Evolutionary conservation across 2,113 vertebrate species (phyloP), one percentile per base, ranked within the genome.

Genomic region (Sprattus sprattus): DNA sequence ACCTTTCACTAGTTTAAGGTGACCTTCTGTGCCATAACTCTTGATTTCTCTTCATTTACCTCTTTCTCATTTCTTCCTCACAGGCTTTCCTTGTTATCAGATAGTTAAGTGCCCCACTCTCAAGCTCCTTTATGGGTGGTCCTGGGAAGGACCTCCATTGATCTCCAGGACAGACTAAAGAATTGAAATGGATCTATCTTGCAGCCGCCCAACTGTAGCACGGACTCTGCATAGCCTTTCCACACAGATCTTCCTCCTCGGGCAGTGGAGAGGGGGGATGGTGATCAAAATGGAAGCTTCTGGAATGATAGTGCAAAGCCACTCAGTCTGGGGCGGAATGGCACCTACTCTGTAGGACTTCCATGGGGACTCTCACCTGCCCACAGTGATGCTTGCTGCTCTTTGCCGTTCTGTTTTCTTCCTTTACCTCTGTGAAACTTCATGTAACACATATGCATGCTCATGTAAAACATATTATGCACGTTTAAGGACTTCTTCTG

Each of bases 221-320:
- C 87, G 90, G 92, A 89, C 91, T 92, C 89, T 20, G 54, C 54
- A 20, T 7, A 20, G 54, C 91, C 89, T 87, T 88, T 90, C 89
- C 85, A 90, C 91, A 88, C 92, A 89, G 93, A 93, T 93, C 91
- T 90, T 91, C 92, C 90, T 90, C 91, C 86, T 86, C 90, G 84
- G 91, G 88, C 88, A 90, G 91, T 87, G 92, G 90, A 92, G 91
- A 93, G 92, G 92, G 92, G 93, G 91, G 84, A 84, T 32, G 82
- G 83, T 83, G 60, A 85, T 64, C 75, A 32, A 81, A 39, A 82
- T 47, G 84, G 82, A 81, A 60, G 80, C 85, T 50, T 82, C 82
- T n/a, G 87, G 84, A 88, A 81, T 60, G 60, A 82, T 84, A 28
- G 25, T 85, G 80, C 82, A 64, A 54, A 18, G 81, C 44, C 49